These are phyloP conservation scores for Shargacucullia verbasci DNA, from an alignment of 2,888 invertebrate genomes.

Conservation along the genomic window DNA sequence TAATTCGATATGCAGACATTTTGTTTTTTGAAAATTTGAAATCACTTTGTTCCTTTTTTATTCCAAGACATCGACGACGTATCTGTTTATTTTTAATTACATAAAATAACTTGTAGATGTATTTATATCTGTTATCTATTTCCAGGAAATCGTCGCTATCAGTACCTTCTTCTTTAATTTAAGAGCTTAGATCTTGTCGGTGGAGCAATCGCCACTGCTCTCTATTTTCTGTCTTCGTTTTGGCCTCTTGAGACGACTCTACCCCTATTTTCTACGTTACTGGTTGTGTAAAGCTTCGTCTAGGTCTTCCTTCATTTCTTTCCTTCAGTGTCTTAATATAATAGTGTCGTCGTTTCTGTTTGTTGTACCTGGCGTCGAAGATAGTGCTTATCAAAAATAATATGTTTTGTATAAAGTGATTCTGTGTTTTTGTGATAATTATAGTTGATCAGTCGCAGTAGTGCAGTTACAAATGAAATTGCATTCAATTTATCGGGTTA, in stretches of 20 bases:
- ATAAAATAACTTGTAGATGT: slow-evolving; percentile 36
- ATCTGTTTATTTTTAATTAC: slow-evolving; percentile 22
- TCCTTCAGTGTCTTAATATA: slow-evolving; percentile 43
- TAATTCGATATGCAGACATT: slow-evolving; percentile 23
- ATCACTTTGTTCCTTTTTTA: slow-evolving; percentile 10
- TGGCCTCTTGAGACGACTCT: no score
- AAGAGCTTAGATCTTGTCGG: no score
- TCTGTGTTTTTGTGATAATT: slow-evolving; percentile 5
- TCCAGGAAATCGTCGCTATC: slow-evolving; percentile 27
- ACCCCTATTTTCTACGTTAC: no score
- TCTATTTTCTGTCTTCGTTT: no score
- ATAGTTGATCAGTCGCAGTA: slow-evolving; percentile 2
- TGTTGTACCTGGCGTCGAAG: slow-evolving; percentile 45
- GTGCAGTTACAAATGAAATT: slow-evolving; percentile 20
- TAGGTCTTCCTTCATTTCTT: no score
- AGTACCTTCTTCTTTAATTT: no score
- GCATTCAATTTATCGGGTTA: slow-evolving; percentile 19
- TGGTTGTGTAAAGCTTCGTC: no score
- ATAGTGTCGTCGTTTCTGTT: slow-evolving; percentile 49
- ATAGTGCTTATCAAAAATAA: slow-evolving; percentile 19
- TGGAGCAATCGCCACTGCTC: no score
- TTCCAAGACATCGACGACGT: slow-evolving; percentile 5
- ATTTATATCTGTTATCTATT: slow-evolving; percentile 50
- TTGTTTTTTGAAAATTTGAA: slow-evolving; percentile 9
- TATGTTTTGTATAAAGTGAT: slow-evolving; percentile 13